Percentiles rank a stretch among this genome's conserved stretches.
phyloP scores from a whole-genome alignment of 2,113 vertebrate species.

The Python bivittatus region DNA sequence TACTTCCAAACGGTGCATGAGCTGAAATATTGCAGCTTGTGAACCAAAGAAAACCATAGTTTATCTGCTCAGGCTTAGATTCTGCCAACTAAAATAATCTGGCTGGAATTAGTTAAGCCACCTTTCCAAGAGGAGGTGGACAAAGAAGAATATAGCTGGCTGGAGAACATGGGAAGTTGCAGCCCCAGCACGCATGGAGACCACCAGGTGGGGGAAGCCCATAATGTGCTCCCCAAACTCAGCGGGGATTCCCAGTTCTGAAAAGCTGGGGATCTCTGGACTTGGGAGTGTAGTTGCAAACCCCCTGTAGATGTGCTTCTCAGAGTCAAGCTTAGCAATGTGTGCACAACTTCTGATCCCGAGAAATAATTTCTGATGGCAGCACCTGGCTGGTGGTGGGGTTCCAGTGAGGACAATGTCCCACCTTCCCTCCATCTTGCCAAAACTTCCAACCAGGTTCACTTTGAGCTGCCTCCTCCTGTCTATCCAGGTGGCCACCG shows the following conservation, averaged over 20 bases:
- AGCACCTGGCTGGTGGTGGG: background rate
- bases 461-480: background rate
- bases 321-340: background rate
- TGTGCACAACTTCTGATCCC: background rate
- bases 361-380: background rate
- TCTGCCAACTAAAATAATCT: too few relatives aligned
- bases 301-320: background rate
- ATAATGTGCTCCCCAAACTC: background rate
- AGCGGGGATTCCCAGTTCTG: background rate
- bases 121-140: too few relatives aligned
- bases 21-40: too few relatives aligned
- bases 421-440: conserved; percentile 9
- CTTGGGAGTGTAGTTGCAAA: background rate
- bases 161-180: background rate
- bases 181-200: background rate
- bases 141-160: background rate
- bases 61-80: too few relatives aligned
- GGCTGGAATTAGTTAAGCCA: too few relatives aligned
- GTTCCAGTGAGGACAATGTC: background rate
- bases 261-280: background rate
- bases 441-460: conserved; percentile 34
- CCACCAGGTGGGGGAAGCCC: background rate
- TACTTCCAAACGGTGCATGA: too few relatives aligned
- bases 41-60: too few relatives aligned
- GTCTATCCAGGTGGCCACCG: conserved; percentile 14